Base-by-base conservation (phyloP, 2,113 vertebrate species). In the Myotis lucifugus region DNA sequence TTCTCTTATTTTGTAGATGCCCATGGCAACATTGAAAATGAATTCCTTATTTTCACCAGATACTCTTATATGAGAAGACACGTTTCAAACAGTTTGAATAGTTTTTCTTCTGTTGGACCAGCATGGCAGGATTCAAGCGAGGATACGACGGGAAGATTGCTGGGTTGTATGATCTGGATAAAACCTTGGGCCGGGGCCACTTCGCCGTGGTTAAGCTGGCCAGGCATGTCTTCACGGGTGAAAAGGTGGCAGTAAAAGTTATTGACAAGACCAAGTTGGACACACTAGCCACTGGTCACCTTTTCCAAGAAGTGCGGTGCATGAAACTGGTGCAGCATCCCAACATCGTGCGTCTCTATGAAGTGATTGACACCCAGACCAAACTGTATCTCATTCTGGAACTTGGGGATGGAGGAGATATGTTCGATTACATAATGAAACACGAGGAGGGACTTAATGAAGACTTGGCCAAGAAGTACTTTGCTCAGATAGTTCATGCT, bases 401-500 rank as follows among this genome's bases (percentile, higher is more conserved):
- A 98, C 98, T 99, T 3, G 99, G 99, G 9, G 99, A 99, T 86
- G 99, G 99, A 11, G 99, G 99, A 40, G 99, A 99, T 94, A 99
- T 99, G 99, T 99, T 99, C 69, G 99, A 99, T 97, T 99, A 99
- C 97, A 99, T 99, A 98, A 99, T 99, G 99, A 99, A 99, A 85
- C 99, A 99, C 0, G 99, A 99, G 97, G 99, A 99, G 81, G 99
- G 99, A n/a, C 99, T 99, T 79, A 99, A 98, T 14, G 99, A 99
- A 95, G 99, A 99, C 93, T 97, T 99, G 96, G 99, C 99, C 64
- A 99, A 99, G 98, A 99, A 99, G 78, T 99, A 99, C 92, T 99
- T 99, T 88, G 99, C 99, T 92, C 99, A 99, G 97, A 99, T 99
- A 79, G 99, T 99, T 90, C 99, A 99, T 32, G 99, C 99, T 37